Evolutionary conservation across 2,888 invertebrate species (phyloP), one percentile per base, ranked within the genome.

Genomic region (Agrotis exclamationis): DNA sequence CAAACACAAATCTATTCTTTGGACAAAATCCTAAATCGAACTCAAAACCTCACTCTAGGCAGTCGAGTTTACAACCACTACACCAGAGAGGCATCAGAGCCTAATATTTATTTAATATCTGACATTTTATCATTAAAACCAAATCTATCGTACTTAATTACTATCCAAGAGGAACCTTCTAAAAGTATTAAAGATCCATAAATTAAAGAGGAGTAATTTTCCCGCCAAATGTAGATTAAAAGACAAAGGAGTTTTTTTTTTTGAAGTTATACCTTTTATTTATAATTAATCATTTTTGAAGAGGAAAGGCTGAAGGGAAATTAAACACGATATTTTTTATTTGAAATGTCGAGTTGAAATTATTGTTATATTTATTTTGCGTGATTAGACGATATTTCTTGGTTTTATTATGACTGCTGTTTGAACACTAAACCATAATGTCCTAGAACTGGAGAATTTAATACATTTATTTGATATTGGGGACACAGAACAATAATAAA

Each of bases 151-250:
- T 45, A 28, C 7, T 13, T 50, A 63, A 74, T 74, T 74, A 54
- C 22, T 53, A 57, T 70, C n/a, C 45, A 58, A 58, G 64, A n/a
- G n/a, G n/a, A 58, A 64, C 62, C 63, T 76, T 20, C 62, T 18
- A 58, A 13, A 60, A 76, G 68, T 70, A 79, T 74, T 85, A 80
- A 67, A 80, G 44, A 60, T 65, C 60, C 73, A 80, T 83, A 82
- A 83, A 83, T 85, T 71, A 72, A 14, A 57, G 57, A 33, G 22
- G 50, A 67, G 68, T 70, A 51, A 59, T 51, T 60, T 66, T 63
- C 47, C 67, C 65, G 54, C 64, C 33, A 59, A 70, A 68, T 62
- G 60, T 44, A 63, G 58, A 64, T 54, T 18, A 14, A 45, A 67
- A 84, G 73, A 82, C 82, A 76, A 81, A 78, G 63, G 73, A 74